Percentiles rank a stretch among this genome's conserved stretches.
Evolutionary conservation across 2,888 invertebrate genomes (phyloP).

Genomic region (Trimorus sp.): DNA sequence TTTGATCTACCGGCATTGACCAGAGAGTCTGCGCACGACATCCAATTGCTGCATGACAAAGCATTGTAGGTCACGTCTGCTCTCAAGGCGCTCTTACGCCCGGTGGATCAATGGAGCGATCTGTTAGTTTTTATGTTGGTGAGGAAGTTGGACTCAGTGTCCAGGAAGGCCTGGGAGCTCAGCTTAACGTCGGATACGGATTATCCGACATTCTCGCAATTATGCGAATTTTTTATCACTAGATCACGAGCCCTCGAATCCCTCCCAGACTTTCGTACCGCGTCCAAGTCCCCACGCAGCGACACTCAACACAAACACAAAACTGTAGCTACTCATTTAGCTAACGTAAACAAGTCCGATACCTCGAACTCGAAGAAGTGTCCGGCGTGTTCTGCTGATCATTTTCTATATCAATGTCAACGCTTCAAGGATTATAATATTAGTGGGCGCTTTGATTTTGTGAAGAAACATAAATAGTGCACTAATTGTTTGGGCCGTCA

Average conservation of each 20-base stretch:
- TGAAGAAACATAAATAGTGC: slow-evolving; percentile 8
- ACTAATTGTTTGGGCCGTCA: slow-evolving; percentile 15
- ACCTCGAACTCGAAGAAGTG: too few relatives aligned
- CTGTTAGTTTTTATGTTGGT: slow-evolving; percentile 3
- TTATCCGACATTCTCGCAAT: not conserved
- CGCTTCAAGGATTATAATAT: not conserved
- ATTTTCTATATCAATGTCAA: slow-evolving; percentile 3
- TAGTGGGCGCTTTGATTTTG: slow-evolving; percentile 5
- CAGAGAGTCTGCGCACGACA: not conserved
- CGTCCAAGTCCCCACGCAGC: too few relatives aligned
- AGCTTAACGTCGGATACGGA: not conserved
- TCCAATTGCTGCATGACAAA: not conserved
- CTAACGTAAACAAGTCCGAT: too few relatives aligned
- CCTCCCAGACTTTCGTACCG: too few relatives aligned
- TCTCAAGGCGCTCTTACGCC: not conserved
- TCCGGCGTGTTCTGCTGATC: not conserved
- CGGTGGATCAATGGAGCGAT: slow-evolving; percentile 4
- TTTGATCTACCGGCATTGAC: not conserved
- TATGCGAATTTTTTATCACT: not conserved
- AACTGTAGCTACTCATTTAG: too few relatives aligned
- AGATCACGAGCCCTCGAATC: slow-evolving; percentile 14
- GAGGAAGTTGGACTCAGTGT: slow-evolving; percentile 9
- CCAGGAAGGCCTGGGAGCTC: slow-evolving; percentile 14
- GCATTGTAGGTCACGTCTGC: not conserved
- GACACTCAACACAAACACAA: too few relatives aligned